Percentiles rank a stretch among this genome's conserved stretches.
Evolutionary conservation across 35 echinoderm and acorn worm species (phyloP).

Genomic region (Anneissia japonica): DNA sequence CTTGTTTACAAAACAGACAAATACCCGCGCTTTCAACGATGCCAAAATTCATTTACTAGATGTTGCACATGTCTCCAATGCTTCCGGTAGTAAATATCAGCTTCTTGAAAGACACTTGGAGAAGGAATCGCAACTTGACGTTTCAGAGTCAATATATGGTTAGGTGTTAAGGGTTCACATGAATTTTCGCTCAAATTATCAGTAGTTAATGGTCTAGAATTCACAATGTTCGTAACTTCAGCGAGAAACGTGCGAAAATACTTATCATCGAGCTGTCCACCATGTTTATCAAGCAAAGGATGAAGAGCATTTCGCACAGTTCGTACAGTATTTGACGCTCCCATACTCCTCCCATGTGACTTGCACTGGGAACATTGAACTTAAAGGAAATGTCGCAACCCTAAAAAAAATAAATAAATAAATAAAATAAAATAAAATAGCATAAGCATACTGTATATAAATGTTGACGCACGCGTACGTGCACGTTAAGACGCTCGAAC

Average conservation of each 20-base stretch:
- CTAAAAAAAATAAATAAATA: too few relatives aligned
- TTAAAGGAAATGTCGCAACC: conserved; percentile 44
- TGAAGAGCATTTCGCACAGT: background rate
- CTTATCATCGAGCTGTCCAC: conserved; percentile 30
- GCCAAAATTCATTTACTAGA: conserved; percentile 59
- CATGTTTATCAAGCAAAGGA: conserved; percentile 13
- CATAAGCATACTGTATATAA: too few relatives aligned
- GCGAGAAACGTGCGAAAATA: conserved; percentile 50
- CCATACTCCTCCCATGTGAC: conserved; percentile 31
- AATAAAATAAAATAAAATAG: too few relatives aligned
- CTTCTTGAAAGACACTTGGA: background rate
- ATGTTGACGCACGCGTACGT: too few relatives aligned
- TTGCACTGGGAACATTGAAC: conserved; percentile 56
- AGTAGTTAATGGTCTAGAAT: conserved; percentile 50
- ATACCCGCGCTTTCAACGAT: conserved; percentile 63
- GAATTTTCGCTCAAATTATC: background rate
- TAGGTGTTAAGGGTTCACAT: background rate
- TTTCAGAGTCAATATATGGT: background rate
- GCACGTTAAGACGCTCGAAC: too few relatives aligned
- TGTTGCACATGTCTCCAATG: conserved; percentile 71
- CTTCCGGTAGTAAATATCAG: conserved; percentile 43
- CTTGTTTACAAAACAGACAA: conserved; percentile 38
- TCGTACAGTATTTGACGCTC: conserved; percentile 5
- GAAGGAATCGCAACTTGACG: background rate
- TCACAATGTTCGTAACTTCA: conserved; percentile 64